Base-by-base conservation (phyloP, 2,797 vertebrate species). In the Sebastes nivosus region DNA sequence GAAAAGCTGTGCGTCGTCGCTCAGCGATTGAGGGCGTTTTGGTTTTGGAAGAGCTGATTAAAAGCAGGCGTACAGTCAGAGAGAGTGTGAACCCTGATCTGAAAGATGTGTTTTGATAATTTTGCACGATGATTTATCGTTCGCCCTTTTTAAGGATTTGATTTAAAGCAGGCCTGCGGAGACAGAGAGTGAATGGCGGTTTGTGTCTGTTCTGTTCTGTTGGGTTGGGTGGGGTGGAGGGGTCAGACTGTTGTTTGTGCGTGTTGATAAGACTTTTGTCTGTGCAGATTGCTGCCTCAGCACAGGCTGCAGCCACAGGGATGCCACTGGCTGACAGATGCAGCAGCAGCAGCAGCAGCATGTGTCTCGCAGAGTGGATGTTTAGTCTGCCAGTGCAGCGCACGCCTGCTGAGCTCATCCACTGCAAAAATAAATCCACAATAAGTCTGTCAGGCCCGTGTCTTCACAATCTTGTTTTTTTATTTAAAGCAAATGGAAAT, bases 251-350 rank as follows among this genome's bases (percentile, higher is more conserved):
- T 87, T 79, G 75, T 87, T 90, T 89, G 89, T 72, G 81, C 30
- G 13, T 67, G 82, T 79, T 70, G 91, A 93, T 92, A 88, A 83
- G 90, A 91, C 89, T 89, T 92, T 91, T 91, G 88, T 93, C 84
- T 88, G 86, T 54, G 71, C 46, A 65, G 85, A 90, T 85, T 70
- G 93, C 94, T 93, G 92, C 79, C 80, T 94, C 92, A 94, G 93
- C 93, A 95, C 76, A 63, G 86, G 80, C 87, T 79, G 59, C 73
- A 77, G 91, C 89, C 84, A 77, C 81, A 73, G 88, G 78, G 88
- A 91, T 89, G 84, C 86, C 87, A 67, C 81, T 77, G 79, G 83
- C 92, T 75, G 89, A 90, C 90, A 89, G 90, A 92, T 84, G 78
- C 87, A 85, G 77, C 75, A 77, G 69, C 42, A 83, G 30, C 30